Evolutionary conservation across 2,113 vertebrate species (phyloP).

Genomic region (Stercorarius parasiticus): DNA sequence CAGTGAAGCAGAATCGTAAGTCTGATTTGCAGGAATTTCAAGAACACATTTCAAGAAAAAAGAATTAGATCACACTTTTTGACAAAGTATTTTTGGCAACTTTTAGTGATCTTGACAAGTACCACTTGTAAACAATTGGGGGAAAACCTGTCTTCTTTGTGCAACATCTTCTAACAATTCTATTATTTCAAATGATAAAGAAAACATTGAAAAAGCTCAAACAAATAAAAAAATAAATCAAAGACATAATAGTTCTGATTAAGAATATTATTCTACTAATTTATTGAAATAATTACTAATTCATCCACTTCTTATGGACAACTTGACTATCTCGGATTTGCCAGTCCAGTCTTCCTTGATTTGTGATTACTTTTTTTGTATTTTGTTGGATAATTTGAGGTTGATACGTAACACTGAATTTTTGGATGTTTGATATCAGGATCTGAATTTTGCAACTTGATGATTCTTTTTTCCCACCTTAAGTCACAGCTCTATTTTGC

Average conservation of each 20-base stretch:
- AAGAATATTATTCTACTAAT: not conserved
- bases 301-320: not conserved
- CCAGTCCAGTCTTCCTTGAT: not conserved
- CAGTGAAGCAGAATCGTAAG: constrained; percentile 29
- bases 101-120: not conserved
- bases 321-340: not conserved
- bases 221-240: not conserved
- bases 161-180: not conserved
- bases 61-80: not conserved
- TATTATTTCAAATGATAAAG: not conserved
- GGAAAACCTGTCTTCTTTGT: not conserved
- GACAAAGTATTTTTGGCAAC: not conserved
- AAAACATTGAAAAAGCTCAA: not conserved
- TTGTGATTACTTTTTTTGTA: not conserved
- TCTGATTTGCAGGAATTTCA: constrained; percentile 30
- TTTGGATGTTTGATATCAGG: not conserved
- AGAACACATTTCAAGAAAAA: not conserved
- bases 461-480: not conserved
- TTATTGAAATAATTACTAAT: not conserved
- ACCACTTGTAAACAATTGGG: not conserved
- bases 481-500: not conserved
- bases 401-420: not conserved
- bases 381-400: not conserved
- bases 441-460: not conserved
- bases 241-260: not conserved